Evolutionary conservation across 2,113 vertebrate species (phyloP).

Genomic region (Dicrurus megarhynchus): DNA sequence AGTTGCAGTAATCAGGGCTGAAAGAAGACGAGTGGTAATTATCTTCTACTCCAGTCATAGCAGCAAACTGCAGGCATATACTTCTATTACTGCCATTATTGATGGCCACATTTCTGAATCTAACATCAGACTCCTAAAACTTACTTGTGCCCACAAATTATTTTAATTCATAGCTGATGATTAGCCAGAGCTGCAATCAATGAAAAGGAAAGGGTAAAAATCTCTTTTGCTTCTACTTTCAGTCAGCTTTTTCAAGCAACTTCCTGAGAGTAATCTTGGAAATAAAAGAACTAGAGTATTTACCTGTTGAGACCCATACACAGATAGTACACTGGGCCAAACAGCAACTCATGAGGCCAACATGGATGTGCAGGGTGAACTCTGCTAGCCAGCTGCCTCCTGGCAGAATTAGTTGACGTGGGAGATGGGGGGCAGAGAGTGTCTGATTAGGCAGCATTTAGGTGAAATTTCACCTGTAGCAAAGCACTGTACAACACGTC

Average conservation of each 20-base stretch:
- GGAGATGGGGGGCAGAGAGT: background rate
- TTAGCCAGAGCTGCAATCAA: background rate
- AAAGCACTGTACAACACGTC: background rate
- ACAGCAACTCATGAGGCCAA: background rate
- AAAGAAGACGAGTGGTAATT: background rate
- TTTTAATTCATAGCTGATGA: background rate
- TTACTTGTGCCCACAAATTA: background rate
- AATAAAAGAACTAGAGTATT: background rate
- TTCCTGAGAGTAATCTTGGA: background rate
- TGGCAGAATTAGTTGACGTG: background rate
- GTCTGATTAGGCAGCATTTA: background rate
- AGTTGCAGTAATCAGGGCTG: background rate
- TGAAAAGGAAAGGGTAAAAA: background rate
- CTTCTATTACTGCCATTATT: background rate
- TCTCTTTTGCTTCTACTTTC: background rate
- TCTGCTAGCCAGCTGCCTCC: background rate
- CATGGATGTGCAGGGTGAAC: rapidly evolving
- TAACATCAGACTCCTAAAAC: background rate
- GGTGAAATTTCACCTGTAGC: background rate
- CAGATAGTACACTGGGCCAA: background rate
- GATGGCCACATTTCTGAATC: background rate
- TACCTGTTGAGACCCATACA: background rate
- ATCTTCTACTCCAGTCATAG: background rate
- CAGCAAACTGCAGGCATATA: background rate
- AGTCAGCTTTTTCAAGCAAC: background rate